Evolutionary conservation across 2,797 vertebrate genomes (phyloP), one percentile per base, ranked within the genome.

Genomic region (Diplodus sargus): DNA sequence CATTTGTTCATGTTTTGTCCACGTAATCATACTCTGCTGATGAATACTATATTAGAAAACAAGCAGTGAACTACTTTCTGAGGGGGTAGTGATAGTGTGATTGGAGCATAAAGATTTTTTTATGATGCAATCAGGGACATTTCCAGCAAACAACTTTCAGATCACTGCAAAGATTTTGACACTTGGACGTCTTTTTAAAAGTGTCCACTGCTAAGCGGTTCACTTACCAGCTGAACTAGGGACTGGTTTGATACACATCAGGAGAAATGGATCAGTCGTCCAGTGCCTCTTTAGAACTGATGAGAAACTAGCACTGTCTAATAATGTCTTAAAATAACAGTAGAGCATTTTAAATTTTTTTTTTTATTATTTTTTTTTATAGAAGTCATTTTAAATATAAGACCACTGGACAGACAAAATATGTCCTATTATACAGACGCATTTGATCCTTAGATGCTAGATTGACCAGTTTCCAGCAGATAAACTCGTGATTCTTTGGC

Each of bases 401-500:
- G 28, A 85, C 78, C 87, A 76, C 87, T 86, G 72, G 70, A 76
- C 79, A 79, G 77, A 87, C 72, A 60, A 53, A 59, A 54, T 76
- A 64, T 77, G 74, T 87, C 81, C 59, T 64, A 3, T 54, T 39
- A 61, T 53, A 59, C 39, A 66, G 65, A 58, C 66, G 28, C 57
- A 59, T 71, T 71, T 70, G 11, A 82, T 64, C 23, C 60, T 70
- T 56, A 30, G 48, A 70, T 63, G 63, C 45, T 85, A 52, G 59
- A 85, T 66, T 69, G 53, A 85, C 68, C 52, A 51, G 17, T 84
- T 74, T 77, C 51, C 17, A 65, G 28, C 74, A 72, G 71, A 82
- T 75, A 59, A 70, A 79, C 73, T 72, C 2, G 48, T 60, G 76
- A 85, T 85, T 89, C 78, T 81, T 89, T 79, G 64, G 91, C 84